A percentile compares a stretch with the other conserved stretches of the same genome.
Conservation (phyloP, 2,888 invertebrate species). For the Mechanitis messenoides region DNA sequence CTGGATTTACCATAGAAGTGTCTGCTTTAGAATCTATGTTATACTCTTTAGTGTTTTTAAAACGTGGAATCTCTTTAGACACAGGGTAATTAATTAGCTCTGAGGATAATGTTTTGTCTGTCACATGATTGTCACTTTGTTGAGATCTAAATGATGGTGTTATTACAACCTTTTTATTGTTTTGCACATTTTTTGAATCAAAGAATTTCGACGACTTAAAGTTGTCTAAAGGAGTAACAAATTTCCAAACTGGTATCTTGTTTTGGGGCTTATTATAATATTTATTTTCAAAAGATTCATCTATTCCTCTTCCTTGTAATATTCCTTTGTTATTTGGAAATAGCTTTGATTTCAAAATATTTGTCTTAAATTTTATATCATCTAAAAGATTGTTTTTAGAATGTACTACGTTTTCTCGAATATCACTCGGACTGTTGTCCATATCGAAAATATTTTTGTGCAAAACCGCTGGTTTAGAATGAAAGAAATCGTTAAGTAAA, state of each 20-base stretch:
- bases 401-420: constrained; percentile 38
- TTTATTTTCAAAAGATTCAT: neutral
- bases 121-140: no score
- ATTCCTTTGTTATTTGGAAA: constrained; percentile 14
- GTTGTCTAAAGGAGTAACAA: neutral
- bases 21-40: neutral
- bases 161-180: no score
- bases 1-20: neutral
- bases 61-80: neutral
- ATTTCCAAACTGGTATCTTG: neutral
- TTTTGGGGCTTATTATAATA: neutral
- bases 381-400: constrained; percentile 21
- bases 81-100: neutral
- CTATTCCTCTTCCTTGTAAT: constrained; percentile 7
- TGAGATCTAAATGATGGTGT: no score
- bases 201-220: neutral
- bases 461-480: constrained; percentile 30
- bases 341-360: constrained; percentile 19
- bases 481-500: constrained; percentile 36
- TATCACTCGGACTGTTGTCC: constrained; percentile 51
- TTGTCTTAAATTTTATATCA: constrained; percentile 20
- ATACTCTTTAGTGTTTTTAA: neutral
- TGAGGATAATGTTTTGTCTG: no score
- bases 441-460: constrained; percentile 39
- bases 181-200: neutral